These are phyloP conservation scores for Silurus asotus DNA, from an alignment of 2,113 vertebrate genomes.

Conservation along the genomic window DNA sequence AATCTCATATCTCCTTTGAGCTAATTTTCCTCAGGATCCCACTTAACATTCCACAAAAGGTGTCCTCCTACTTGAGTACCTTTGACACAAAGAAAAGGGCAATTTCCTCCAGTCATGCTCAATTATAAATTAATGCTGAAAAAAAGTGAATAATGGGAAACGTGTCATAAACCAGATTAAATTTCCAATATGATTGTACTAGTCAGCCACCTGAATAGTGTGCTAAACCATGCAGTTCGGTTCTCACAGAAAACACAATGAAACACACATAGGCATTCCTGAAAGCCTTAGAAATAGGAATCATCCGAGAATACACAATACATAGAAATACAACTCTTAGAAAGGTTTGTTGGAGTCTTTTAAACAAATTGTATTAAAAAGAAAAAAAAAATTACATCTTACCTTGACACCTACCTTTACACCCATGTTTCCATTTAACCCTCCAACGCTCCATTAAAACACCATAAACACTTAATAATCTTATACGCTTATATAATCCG, in stretches of 20 bases:
- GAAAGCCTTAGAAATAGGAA: neutral
- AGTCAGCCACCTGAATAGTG: constrained; percentile 28
- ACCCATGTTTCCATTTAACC: too few species aligned
- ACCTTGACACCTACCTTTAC: neutral
- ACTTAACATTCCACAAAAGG: constrained; percentile 45
- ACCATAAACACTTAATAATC: too few species aligned
- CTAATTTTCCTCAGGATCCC: constrained; percentile 10
- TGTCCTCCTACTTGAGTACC: constrained; percentile 17
- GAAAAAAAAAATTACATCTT: neutral
- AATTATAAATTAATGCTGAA: constrained; percentile 55
- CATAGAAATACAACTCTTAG: neutral
- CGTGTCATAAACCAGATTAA: constrained; percentile 42
- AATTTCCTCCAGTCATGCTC: constrained; percentile 52
- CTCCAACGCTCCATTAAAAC: too few species aligned
- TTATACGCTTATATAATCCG: too few species aligned
- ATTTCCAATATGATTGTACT: constrained; percentile 35
- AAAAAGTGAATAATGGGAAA: constrained; percentile 12
- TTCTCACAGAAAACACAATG: neutral
- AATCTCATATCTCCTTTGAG: constrained; percentile 33
- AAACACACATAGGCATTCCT: neutral
- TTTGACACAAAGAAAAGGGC: constrained; percentile 46
- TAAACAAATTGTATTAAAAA: neutral
- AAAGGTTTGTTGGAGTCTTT: neutral
- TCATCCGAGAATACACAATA: neutral
- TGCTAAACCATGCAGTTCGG: constrained; percentile 43